Base-by-base conservation (phyloP, 53 echinoderm and acorn worm genomes). In the Astropecten irregularis region DNA sequence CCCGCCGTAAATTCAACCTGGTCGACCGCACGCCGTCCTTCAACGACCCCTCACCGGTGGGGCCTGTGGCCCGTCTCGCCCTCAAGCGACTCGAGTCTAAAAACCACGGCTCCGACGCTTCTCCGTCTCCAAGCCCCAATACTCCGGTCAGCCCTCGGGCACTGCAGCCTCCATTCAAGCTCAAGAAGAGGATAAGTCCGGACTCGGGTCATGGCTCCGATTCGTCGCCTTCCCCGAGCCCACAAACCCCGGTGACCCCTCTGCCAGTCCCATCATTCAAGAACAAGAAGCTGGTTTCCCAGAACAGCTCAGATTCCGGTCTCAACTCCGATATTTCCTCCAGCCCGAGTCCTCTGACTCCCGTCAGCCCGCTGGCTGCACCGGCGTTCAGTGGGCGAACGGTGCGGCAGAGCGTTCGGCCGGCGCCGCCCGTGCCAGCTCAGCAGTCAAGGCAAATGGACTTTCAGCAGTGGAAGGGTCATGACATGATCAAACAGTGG, bases 1-100 rank as follows among this genome's bases (percentile, higher is more conserved):
- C 64, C 10, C 60, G 86, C 27, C 74, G 76, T 66, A 63, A 73
- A 40, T 85, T 74, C 53, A 85, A 85, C 65, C 34, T 79, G 46
- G 49, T 74, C 9, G 76, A 50, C 76, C 49, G 76, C 2, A 74
- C 64, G 11, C 50, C 63, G 29, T 63, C 74, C 20, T 65, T 76
- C 13, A 62, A 46, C 47, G 76, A 66, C 36, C 9, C 20, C 25
- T 33, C 22, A 6, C 47, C 46, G 47, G 14, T 58, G 0, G 71
- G 71, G 1, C 84, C 84, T 0, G 84, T 84, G 25, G 64, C 69
- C 14, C 84, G 84, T 4, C 61, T 72, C 25, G 71, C 84, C 21
- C 61, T 60, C 31, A 66, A 66, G 39, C 27, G 40, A 4, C 1
- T 16, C 27, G 58, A 20, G 15, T 70, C 70, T 13, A 39, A 53